phyloP scores from a whole-genome alignment of 2,797 vertebrate species.

The Falco columbarius region DNA sequence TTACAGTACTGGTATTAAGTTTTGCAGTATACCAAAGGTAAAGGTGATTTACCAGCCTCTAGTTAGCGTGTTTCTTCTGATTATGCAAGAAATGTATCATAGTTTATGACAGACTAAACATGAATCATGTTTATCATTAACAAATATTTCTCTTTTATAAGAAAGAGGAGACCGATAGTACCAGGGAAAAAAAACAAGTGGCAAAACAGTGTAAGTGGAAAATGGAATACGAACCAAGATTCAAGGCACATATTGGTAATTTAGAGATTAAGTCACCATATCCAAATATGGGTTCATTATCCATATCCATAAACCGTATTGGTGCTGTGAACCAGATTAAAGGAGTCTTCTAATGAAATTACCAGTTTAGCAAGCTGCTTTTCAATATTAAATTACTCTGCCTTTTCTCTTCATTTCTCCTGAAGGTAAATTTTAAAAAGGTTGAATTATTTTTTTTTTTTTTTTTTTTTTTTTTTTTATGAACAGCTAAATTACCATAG shows the following conservation, averaged over 20 bases:
- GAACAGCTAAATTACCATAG: conserved; percentile 52
- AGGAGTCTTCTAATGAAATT: conserved; percentile 34
- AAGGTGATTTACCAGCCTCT: conserved; percentile 31
- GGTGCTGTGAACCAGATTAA: conserved; percentile 28
- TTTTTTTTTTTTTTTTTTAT: conserved; percentile 54
- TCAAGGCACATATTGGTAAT: neutral
- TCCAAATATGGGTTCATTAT: neutral
- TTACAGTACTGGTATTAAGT: conserved; percentile 13
- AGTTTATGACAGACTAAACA: neutral
- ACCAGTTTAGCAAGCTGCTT: neutral
- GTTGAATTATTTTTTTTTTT: conserved; percentile 18
- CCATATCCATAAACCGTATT: conserved; percentile 9
- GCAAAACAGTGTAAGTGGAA: neutral
- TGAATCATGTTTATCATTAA: neutral
- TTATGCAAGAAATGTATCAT: conserved; percentile 12
- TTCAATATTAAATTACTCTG: conserved; percentile 45
- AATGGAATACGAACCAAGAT: neutral
- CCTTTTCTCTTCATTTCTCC: conserved; percentile 12
- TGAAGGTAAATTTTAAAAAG: conserved; percentile 40
- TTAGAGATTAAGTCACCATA: neutral
- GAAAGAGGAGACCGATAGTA: neutral
- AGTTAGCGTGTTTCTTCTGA: neutral
- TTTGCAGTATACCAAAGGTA: conserved; percentile 8
- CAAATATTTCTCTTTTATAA: neutral
- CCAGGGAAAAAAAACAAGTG: neutral